Evolutionary conservation across 1,140 invertebrate species (phyloP), one percentile per base, ranked within the genome.

Genomic region (Mylabris phalerata): DNA sequence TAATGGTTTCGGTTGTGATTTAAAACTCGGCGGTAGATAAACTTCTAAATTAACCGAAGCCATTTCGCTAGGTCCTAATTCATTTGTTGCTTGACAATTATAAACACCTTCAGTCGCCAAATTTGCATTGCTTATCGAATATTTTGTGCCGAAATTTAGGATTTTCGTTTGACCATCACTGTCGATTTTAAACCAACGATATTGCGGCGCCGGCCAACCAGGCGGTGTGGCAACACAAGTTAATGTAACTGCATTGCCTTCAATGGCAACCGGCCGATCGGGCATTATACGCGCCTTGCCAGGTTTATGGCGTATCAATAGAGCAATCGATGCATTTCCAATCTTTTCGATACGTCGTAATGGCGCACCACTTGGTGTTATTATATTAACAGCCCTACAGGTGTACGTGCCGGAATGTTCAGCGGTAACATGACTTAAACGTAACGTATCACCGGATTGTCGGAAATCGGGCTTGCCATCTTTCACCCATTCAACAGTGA

Each of bases 81-180:
- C 89, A 67, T 95, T 96, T 11, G 84, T 85, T 0, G 92, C 91
- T 69, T 93, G 88, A 68, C 93, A 96, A 67, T 87, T 87, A 71
- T 95, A 95, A 13, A 84, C 84, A 2, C 92, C 93, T 74, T 95
- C 93, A 67, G 87, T 90, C 9, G 83, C 85, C 13, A 92, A 75
- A 66, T 91, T 86, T 0, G 90, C 90, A 24, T 86, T 86, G 1
- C 86, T 82, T 64, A 96, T 94, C 32, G 89, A 90, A 68, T 93
- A 93, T 61, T 87, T 88, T 0, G 84, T 82, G 0, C 90, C 89
- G n/a, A 84, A 83, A 1, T 84, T 84, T 1, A 89, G 75, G 5
- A 86, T 83, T 5, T 80, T 81, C 4, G 80, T 75, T 49, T 80
- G 83, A 5, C 75, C 80, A 26, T 75, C 80, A 11, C 79, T 82